Evolutionary conservation across 2,113 vertebrate species (phyloP).

Genomic region (Pelvicachromis taeniatus): DNA sequence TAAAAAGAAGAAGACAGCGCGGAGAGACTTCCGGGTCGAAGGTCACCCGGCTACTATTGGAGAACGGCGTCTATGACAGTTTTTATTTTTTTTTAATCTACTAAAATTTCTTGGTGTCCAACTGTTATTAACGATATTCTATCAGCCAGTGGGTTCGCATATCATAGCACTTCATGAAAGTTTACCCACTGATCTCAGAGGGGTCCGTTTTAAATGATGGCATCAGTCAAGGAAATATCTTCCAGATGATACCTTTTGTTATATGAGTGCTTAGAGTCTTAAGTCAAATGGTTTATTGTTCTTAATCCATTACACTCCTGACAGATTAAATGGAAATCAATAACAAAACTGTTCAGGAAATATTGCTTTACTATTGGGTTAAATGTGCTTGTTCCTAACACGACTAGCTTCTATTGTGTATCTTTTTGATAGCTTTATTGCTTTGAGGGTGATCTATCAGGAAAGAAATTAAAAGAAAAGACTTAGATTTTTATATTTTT

Average conservation of each 20-base stretch:
- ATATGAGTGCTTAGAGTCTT: not conserved
- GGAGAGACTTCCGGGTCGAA: too few species aligned
- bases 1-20: too few species aligned
- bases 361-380: not conserved
- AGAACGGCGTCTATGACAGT: too few species aligned
- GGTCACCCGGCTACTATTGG: too few species aligned
- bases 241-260: not conserved
- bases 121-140: not conserved
- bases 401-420: not conserved
- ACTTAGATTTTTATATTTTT: not conserved
- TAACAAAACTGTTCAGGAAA: not conserved
- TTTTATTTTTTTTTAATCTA: not conserved
- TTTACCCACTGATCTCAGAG: not conserved
- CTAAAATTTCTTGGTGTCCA: not conserved
- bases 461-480: not conserved
- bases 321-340: not conserved
- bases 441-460: not conserved
- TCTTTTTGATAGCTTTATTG: not conserved
- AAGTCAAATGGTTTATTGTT: not conserved
- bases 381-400: not conserved
- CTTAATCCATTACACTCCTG: accelerated
- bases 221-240: not conserved
- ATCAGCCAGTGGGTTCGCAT: not conserved
- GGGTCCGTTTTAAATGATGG: not conserved
- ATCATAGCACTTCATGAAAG: not conserved